Evolutionary conservation across 2,888 invertebrate genomes (phyloP), one percentile per base, ranked within the genome.

Genomic region (Sussaba pulchella): DNA sequence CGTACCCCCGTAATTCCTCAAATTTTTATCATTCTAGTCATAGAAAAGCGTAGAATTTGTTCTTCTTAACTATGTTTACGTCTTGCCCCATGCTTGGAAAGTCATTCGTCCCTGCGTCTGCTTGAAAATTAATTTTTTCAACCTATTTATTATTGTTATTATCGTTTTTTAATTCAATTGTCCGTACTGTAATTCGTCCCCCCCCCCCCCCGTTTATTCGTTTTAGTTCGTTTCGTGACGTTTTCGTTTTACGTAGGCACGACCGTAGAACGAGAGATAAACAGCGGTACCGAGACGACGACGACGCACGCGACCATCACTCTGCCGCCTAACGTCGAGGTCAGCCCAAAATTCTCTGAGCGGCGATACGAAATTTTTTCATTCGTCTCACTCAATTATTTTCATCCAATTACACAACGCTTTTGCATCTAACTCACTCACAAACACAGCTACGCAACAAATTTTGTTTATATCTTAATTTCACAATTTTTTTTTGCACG

Each of bases 281-380:
- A 87, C 85, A 92, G 90, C 85, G 92, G 92, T 84, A 90, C 89
- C 36, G 92, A 92, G 88, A 92, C 91, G 83, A 92, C 92, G 81
- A 91, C 91, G 76, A 92, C 92, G 86, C 92, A 91, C 80, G 92
- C 92, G 83, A 92, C 91, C 84, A 92, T 92, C 87, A 91, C 91
- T 84, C 88, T 92, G 85, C 92, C 92, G 84, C 89, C 92, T 74
- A 89, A 90, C 86, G 91, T 92, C 83, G 92, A 92, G 92, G 92
- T 92, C 89, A 91, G 91, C 86, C n/a, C n/a, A n/a, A 88, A 87
- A 14, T 14, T 2, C 43, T 14, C 41, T 41, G 52, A 77, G 83
- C 83, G 84, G 82, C 85, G 86, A 83, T 57, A 76, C 14, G 47
- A n/a, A 9, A 52, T 50, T 64, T 39, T 43, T 54, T 52, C 12